A percentile compares a stretch with the other conserved stretches of the same genome.
These are phyloP conservation scores for Cistogaster globosa DNA, from an alignment of 2,888 invertebrate genomes.

Conservation along the genomic window DNA sequence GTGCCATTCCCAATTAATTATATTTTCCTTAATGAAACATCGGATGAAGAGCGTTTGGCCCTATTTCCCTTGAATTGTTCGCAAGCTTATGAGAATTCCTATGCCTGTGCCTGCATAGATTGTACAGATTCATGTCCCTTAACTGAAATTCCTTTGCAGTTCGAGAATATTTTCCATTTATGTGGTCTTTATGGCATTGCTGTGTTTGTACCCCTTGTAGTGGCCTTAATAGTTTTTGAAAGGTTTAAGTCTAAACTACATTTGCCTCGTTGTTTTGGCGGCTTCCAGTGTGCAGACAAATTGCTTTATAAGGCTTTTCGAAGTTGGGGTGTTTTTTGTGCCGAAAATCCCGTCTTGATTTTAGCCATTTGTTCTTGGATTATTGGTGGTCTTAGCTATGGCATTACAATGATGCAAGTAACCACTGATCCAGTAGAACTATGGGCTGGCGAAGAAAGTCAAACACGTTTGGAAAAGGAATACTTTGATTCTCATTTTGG, in stretches of 20 bases:
- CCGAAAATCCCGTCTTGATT: conserved; percentile 86
- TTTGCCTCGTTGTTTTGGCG: conserved; percentile 77
- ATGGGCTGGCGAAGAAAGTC: conserved; percentile 94
- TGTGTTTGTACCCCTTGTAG: conserved; percentile 84
- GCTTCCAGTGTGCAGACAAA: conserved; percentile 76
- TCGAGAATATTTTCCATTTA: conserved; percentile 84
- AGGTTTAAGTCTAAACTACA: conserved; percentile 69
- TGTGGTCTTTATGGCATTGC: conserved; percentile 85
- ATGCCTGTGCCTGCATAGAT: conserved; percentile 91
- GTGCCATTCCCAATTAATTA: conserved; percentile 88
- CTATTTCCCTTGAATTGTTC: conserved; percentile 85
- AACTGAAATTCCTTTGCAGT: conserved; percentile 82
- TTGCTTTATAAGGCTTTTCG: conserved; percentile 82
- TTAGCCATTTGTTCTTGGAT: conserved; percentile 87
- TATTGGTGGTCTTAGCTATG: conserved; percentile 85
- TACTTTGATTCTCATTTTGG: conserved; percentile 94
- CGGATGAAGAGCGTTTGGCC: conserved; percentile 48
- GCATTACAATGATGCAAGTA: conserved; percentile 87
- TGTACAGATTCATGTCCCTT: conserved; percentile 87
- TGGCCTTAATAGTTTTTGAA: conserved; percentile 85
- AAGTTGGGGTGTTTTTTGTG: conserved; percentile 85
- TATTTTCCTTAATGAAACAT: conserved; percentile 81
- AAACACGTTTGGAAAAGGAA: conserved; percentile 91
- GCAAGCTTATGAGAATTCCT: conserved; percentile 84
- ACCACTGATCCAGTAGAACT: conserved; percentile 96